Base-by-base conservation (phyloP, 2,888 invertebrate species). In the Metopia argyrocephala region DNA sequence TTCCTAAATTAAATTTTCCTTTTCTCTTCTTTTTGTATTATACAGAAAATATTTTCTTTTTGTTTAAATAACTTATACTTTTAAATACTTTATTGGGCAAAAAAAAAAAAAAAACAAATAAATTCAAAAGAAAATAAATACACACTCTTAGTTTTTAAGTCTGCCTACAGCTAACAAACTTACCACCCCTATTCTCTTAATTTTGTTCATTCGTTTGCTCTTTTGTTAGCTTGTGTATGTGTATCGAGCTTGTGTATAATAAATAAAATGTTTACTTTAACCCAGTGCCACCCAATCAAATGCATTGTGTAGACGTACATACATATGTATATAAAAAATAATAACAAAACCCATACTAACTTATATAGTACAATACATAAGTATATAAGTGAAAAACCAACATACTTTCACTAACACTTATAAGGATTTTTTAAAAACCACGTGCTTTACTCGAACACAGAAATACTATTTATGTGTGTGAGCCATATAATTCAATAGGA, bases 281-380 rank as follows among this genome's bases (percentile, higher is more conserved):
- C 76, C 80, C 69, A 69, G 27, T 38, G 64, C 80, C 80, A 80
- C 80, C 80, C 80, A 80, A 80, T 76, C 80, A 80, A 76, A 76
- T 69, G 73, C 68, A 62, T 80, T 52, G n/a, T 70, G 18, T 38
- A n/a, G n/a, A n/a, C n/a, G n/a, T n/a, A n/a, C n/a, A n/a, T n/a
- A n/a, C n/a, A n/a, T n/a, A n/a, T 28, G 27, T 12, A 1, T 5
- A 25, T 50, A 50, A 38, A 54, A 56, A 75, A 54, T 25, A 21
- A 65, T 28, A 46, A 57, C 2, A n/a, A 9, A 65, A 45, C 20
- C 9, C 25, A 54, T 18, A 27, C 28, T 68, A 12, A 50, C 46
- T 65, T 21, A 66, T 18, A 46, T n/a, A 31, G 28, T 0, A 3
- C 3, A 31, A 61, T 38, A 52, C 23, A 20, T 7, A 2, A 12